Evolutionary conservation across 2,797 vertebrate genomes (phyloP).

Genomic region (Botia kubotai): DNA sequence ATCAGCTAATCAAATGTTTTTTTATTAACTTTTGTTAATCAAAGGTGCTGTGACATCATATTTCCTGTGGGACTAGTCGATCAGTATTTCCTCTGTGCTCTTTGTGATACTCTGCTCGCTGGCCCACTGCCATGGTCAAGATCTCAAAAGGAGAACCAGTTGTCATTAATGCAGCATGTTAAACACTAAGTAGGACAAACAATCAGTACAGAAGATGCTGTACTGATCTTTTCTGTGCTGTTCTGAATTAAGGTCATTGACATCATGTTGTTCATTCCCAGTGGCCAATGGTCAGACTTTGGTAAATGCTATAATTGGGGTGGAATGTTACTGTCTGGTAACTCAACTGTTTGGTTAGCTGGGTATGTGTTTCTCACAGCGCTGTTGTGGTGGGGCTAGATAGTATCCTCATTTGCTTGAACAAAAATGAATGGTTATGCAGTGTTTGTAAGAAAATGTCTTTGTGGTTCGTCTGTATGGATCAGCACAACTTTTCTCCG

Average conservation of each 20-base stretch:
- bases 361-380: background rate
- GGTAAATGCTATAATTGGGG: slow-evolving; percentile 14
- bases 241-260: background rate
- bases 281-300: background rate
- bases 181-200: slow-evolving; percentile 1
- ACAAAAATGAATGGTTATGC: background rate
- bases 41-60: too few species aligned
- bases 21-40: too few species aligned
- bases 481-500: slow-evolving; percentile 2
- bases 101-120: background rate
- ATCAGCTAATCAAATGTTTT: background rate
- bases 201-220: background rate
- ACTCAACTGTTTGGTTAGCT: background rate
- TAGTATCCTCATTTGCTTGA: slow-evolving; percentile 8
- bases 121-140: background rate
- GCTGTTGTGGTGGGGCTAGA: background rate
- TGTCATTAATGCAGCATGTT: slow-evolving; percentile 1
- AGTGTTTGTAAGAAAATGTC: background rate
- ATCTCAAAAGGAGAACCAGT: background rate
- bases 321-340: background rate
- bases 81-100: background rate
- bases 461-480: background rate
- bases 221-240: background rate
- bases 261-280: slow-evolving; percentile 1
- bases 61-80: too few species aligned